Percentiles rank a stretch among this genome's conserved stretches.
Evolutionary conservation across 2,888 invertebrate genomes (phyloP).

Genomic region (Hydriomena furcata): DNA sequence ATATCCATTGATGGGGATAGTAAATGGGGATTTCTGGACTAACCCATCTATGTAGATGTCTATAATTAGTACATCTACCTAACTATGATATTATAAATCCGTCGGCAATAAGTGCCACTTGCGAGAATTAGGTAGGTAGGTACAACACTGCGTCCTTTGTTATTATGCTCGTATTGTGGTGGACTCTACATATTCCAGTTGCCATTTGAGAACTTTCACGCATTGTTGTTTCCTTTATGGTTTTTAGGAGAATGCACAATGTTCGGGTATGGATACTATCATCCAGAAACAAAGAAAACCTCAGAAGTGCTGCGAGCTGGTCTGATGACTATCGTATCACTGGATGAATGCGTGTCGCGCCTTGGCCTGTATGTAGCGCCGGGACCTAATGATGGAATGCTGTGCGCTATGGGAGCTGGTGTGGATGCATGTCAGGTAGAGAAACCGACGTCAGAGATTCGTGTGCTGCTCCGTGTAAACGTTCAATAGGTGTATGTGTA

Average conservation of each 20-base stretch:
- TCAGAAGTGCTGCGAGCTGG: constrained; percentile 58
- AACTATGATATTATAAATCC: no score
- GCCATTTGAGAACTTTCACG: no score
- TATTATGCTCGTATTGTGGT: no score
- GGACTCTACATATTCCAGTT: no score
- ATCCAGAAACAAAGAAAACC: constrained; percentile 41
- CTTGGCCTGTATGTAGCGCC: constrained; percentile 65
- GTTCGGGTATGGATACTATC: constrained; percentile 66
- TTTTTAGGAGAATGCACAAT: constrained; percentile 66
- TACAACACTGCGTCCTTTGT: no score
- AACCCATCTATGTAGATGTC: not conserved
- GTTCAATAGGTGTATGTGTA: no score
- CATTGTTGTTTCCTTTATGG: not conserved
- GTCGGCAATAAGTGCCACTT: no score
- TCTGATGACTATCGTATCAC: constrained; percentile 57
- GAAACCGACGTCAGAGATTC: no score
- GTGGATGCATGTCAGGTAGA: constrained; percentile 72
- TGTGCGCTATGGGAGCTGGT: constrained; percentile 70
- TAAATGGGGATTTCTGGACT: no score
- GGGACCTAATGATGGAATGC: constrained; percentile 59
- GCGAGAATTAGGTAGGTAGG: not conserved
- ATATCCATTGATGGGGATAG: no score
- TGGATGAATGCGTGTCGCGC: constrained; percentile 58
- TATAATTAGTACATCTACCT: not conserved
- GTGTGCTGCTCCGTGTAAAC: no score